Conservation (phyloP, 2,888 invertebrate species). For the Serrognathus titanus region DNA sequence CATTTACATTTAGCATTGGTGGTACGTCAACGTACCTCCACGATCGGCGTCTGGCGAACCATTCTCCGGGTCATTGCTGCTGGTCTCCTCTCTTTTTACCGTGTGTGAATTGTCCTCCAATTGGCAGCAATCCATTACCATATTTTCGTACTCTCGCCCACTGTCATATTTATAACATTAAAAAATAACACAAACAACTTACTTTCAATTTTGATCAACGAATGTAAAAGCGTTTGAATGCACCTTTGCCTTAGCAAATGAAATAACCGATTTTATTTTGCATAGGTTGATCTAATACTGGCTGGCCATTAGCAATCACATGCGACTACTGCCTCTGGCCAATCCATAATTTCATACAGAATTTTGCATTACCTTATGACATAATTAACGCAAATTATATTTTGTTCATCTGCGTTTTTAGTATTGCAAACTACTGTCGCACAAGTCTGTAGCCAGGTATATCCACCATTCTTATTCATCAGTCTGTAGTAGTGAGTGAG, state of each 20-base stretch:
- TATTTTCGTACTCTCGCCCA: slow-evolving; percentile 83
- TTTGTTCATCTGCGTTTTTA: slow-evolving; percentile 95
- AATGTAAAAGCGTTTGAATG: too few relatives aligned
- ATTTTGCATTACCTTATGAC: slow-evolving; percentile 74
- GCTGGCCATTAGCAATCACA: too few relatives aligned
- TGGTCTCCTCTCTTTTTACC: slow-evolving; percentile 79
- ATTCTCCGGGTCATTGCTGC: slow-evolving; percentile 75
- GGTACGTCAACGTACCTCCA: slow-evolving; percentile 56
- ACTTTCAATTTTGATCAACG: too few relatives aligned
- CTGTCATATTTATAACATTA: slow-evolving; percentile 51
- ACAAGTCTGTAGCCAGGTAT: slow-evolving; percentile 95
- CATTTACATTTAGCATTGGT: slow-evolving; percentile 43
- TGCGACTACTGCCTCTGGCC: not conserved
- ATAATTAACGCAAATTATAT: slow-evolving; percentile 96
- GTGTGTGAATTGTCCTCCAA: slow-evolving; percentile 77
- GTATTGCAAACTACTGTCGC: slow-evolving; percentile 94
- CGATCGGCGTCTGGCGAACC: slow-evolving; percentile 84
- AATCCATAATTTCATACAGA: not conserved
- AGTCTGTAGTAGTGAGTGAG: slow-evolving; percentile 93
- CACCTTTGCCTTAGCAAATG: too few relatives aligned
- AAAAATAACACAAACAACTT: not conserved
- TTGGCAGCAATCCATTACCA: slow-evolving; percentile 93
- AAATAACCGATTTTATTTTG: too few relatives aligned
- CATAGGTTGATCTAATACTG: too few relatives aligned
- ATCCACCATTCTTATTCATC: slow-evolving; percentile 95